Conservation (phyloP, 2,888 invertebrate genomes). For the Nysson spinosus region DNA sequence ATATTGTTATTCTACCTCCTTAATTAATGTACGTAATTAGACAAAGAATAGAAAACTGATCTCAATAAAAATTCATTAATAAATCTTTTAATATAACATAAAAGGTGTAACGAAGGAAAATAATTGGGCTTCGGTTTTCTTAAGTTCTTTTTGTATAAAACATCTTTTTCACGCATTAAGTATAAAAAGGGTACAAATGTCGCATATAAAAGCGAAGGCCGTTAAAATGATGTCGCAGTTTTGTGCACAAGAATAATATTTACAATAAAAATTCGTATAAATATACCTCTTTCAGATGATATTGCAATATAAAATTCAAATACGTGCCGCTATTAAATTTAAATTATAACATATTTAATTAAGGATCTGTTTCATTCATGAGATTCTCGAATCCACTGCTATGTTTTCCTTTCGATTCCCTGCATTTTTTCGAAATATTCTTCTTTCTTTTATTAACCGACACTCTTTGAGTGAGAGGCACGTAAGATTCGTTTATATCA, state of each 20-base stretch:
- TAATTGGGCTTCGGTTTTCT: too few species aligned
- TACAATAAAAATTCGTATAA: slow-evolving; percentile 1
- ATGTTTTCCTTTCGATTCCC: slow-evolving; percentile 16
- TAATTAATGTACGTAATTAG: too few species aligned
- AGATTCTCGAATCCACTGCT: slow-evolving; percentile 45
- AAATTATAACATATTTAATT: not conserved
- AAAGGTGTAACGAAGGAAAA: not conserved
- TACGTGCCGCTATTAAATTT: not conserved
- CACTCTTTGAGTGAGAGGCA: slow-evolving; percentile 67
- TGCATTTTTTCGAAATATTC: not conserved
- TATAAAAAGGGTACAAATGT: not conserved
- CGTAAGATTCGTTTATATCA: slow-evolving; percentile 61
- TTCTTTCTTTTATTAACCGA: not conserved
- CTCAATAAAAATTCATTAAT: not conserved
- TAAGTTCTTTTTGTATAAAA: too few species aligned
- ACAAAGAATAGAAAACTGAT: too few species aligned
- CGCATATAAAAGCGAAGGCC: not conserved
- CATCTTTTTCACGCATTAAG: too few species aligned
- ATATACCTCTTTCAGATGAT: not conserved
- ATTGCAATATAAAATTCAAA: not conserved
- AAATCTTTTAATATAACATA: not conserved
- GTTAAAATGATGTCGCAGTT: not conserved
- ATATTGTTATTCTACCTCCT: too few species aligned
- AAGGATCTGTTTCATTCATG: slow-evolving; percentile 35
- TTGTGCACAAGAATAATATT: not conserved